These are phyloP conservation scores for Esox masquinongy DNA, from an alignment of 2,797 vertebrate species.

Conservation along the genomic window DNA sequence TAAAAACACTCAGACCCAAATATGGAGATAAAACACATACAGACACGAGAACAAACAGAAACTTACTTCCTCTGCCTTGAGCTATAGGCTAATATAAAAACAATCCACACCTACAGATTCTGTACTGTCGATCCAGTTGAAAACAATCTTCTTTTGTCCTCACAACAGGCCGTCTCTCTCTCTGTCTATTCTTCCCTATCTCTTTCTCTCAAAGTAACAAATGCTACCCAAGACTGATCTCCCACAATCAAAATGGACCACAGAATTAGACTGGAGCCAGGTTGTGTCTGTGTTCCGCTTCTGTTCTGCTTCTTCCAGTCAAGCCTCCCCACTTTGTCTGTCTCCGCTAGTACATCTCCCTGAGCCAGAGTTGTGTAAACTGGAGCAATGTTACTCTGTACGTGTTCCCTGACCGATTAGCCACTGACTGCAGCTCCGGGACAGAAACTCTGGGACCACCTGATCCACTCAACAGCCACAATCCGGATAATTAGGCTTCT, in stretches of 20 bases:
- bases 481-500: constrained; percentile 66
- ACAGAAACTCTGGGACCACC: constrained; percentile 54
- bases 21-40: not conserved
- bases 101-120: constrained; percentile 34
- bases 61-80: constrained; percentile 47
- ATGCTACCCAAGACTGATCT: constrained; percentile 52
- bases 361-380: not conserved
- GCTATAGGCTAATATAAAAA: constrained; percentile 30
- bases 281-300: not conserved
- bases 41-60: constrained; percentile 19
- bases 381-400: not conserved
- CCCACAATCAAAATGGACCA: constrained; percentile 37
- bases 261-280: constrained; percentile 16
- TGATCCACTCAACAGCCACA: constrained; percentile 48
- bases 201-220: constrained; percentile 40
- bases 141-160: constrained; percentile 40
- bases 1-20: not conserved
- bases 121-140: constrained; percentile 39
- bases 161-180: constrained; percentile 6
- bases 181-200: not conserved
- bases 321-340: not conserved
- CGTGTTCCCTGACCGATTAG: not conserved
- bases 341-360: not conserved
- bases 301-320: constrained; percentile 2
- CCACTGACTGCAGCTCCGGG: not conserved